Evolutionary conservation across 2,888 invertebrate genomes (phyloP), one percentile per base, ranked within the genome.

Genomic region (Aspidiotus rigidus): DNA sequence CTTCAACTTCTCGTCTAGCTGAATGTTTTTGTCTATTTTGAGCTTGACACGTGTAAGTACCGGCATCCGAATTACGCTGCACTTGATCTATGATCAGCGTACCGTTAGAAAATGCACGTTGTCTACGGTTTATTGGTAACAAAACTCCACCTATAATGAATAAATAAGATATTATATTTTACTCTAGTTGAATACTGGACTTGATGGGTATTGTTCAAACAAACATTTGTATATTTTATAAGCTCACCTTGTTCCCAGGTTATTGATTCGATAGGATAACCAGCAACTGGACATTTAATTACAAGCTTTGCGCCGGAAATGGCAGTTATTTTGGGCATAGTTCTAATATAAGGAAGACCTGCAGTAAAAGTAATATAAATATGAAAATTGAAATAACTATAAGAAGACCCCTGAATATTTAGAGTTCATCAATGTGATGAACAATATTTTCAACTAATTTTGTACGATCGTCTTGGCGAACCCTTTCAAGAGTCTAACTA

Each of bases 271-370:
- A 93, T 91, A 40, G 93, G 92, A 79, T 88, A 92, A 49, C 93
- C 93, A 69, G 91, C 92, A 17, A 90, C 92, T 9, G 92, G 92
- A 77, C 93, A 93, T 80, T 91, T 90, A 77, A 93, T 88, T 76
- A 87, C 83, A 76, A 93, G 83, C 78, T 88, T 89, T 74, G 83
- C 87, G 57, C 92, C 93, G 53, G 92, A 90, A 44, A 93, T 87
- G 8, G 91, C 92, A 9, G 89, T 90, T 72, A 91, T 87, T 81
- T 89, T 89, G 49, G 90, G 88, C 90, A 93, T 92, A 78, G 88
- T 87, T 56, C 93, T 82, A 75, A 93, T 90, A 77, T 85, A 91
- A 57, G 92, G 93, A 73, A 88, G 80, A 17, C 91, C 77, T 77
- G 72, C 7, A 61, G 69, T 69, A 69, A 63, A 64, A 64, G 60